phyloP scores from a whole-genome alignment of 2,113 vertebrate species.

The Oxyruncus cristatus region DNA sequence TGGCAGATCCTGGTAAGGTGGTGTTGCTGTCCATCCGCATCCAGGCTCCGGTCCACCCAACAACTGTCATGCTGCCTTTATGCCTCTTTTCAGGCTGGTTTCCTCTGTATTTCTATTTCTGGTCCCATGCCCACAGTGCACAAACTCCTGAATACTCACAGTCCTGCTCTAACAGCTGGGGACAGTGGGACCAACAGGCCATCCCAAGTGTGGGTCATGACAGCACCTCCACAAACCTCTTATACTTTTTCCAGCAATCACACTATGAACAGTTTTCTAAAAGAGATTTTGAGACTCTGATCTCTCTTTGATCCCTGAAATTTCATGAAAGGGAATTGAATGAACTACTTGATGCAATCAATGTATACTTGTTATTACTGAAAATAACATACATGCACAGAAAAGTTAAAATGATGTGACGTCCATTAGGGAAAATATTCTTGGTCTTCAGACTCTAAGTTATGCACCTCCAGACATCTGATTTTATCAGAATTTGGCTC shows the following conservation, averaged over 20 bases:
- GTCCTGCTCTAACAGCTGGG: not conserved
- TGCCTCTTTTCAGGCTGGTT: not conserved
- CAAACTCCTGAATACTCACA: accelerated
- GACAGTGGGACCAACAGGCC: accelerated
- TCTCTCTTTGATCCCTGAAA: not conserved
- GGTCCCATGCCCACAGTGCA: accelerated
- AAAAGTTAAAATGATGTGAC: not conserved
- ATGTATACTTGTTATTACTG: not conserved
- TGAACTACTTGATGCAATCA: not conserved
- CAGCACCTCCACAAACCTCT: accelerated
- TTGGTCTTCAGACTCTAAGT: not conserved
- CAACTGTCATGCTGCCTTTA: no score
- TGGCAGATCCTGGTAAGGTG: not conserved
- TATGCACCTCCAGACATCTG: not conserved
- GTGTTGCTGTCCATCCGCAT: accelerated
- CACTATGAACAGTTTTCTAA: not conserved
- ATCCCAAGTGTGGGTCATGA: accelerated
- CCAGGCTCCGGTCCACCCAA: accelerated
- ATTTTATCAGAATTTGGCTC: not conserved
- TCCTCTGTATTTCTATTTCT: not conserved
- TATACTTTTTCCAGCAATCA: accelerated
- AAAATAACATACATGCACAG: not conserved
- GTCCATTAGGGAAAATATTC: not conserved
- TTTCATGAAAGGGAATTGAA: not conserved
- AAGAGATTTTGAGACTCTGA: not conserved